Evolutionary conservation across 92 coral and sea anemone genomes (phyloP).

Genomic region (Umimayanthus chanpuru): DNA sequence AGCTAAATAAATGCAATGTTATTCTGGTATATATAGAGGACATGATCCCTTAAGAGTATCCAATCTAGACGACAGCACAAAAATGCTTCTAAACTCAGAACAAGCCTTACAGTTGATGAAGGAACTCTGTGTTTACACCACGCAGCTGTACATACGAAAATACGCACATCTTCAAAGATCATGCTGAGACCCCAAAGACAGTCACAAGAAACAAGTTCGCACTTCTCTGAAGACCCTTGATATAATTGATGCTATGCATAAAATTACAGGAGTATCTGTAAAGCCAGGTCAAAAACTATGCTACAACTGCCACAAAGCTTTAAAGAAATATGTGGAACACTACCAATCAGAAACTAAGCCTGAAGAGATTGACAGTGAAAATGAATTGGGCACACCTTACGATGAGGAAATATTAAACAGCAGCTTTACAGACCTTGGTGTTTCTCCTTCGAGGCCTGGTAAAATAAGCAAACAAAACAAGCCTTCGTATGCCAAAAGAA

Average conservation of each 20-base stretch:
- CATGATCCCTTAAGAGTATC: slow-evolving; percentile 25
- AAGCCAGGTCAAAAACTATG: slow-evolving; percentile 3
- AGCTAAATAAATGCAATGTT: neutral
- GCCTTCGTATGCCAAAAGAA: no score
- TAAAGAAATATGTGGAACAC: neutral
- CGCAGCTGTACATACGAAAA: slow-evolving; percentile 37
- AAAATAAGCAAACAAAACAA: no score
- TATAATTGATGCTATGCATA: slow-evolving; percentile 20
- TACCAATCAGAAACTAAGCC: neutral
- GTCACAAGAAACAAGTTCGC: neutral
- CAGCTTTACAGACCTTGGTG: no score
- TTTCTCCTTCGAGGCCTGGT: no score
- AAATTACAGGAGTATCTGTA: slow-evolving; percentile 12
- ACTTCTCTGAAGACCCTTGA: slow-evolving; percentile 35
- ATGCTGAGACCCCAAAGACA: slow-evolving; percentile 28
- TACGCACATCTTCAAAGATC: slow-evolving; percentile 32
- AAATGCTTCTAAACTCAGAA: slow-evolving; percentile 35
- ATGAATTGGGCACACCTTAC: no score
- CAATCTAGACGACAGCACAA: slow-evolving; percentile 29
- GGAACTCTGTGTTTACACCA: slow-evolving; percentile 42
- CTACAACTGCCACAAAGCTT: slow-evolving; percentile 12
- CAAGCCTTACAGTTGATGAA: slow-evolving; percentile 37
- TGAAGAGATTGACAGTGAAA: no score
- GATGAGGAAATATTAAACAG: no score
- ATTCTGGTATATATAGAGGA: neutral